These are phyloP conservation scores for Danio tinwini DNA, from an alignment of 2,797 vertebrate genomes.

Conservation along the genomic window DNA sequence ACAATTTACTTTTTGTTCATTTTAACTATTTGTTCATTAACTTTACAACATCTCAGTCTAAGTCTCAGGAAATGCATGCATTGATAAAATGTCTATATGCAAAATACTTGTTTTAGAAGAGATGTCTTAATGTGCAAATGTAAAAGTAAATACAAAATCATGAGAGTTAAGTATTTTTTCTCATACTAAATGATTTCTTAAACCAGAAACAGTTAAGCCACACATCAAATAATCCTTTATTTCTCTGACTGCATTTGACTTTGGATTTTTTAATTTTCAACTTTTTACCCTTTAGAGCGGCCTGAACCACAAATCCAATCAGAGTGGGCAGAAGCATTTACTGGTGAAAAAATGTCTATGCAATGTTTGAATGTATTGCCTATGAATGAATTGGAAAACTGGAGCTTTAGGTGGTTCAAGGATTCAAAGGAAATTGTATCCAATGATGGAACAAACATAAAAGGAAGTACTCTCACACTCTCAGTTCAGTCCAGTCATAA, in stretches of 20 bases:
- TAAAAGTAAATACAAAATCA: too few relatives aligned
- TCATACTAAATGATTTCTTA: too few relatives aligned
- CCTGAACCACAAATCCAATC: conserved; percentile 1
- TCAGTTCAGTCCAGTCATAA: background rate
- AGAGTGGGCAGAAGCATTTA: conserved; percentile 55
- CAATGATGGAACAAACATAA: background rate
- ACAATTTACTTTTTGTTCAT: background rate
- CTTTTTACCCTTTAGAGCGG: background rate
- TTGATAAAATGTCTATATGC: background rate
- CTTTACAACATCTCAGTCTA: too few relatives aligned
- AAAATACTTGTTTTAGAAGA: background rate
- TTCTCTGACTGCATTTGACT: background rate
- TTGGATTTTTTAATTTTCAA: background rate
- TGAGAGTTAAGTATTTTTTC: too few relatives aligned
- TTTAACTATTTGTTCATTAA: background rate
- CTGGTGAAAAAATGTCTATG: conserved; percentile 64
- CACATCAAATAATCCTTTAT: too few relatives aligned
- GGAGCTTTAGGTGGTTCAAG: conserved; percentile 64
- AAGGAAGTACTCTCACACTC: conserved; percentile 38
- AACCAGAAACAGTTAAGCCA: too few relatives aligned
- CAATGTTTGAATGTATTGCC: conserved; percentile 37
- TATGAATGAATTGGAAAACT: conserved; percentile 5
- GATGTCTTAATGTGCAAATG: background rate
- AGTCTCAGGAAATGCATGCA: background rate
- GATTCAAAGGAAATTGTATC: rapidly evolving